These are phyloP conservation scores for Erinaceus europaeus DNA, from an alignment of 2,113 vertebrate genomes.

Conservation along the genomic window DNA sequence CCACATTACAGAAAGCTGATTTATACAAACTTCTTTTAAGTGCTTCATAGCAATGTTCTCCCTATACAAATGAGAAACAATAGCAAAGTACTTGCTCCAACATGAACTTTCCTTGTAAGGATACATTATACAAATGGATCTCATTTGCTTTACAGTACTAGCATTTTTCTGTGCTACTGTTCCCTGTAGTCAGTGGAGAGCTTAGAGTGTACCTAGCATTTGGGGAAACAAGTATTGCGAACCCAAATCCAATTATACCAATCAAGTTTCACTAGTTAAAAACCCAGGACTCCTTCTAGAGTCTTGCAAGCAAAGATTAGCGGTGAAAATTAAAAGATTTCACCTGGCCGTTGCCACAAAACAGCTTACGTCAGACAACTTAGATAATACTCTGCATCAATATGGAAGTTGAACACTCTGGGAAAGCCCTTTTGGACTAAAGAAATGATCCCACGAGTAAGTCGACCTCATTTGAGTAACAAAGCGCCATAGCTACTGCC, in stretches of 20 bases:
- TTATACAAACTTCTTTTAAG: constrained; percentile 36
- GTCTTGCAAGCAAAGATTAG: neutral
- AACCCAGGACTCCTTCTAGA: neutral
- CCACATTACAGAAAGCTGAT: neutral
- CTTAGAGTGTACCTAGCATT: neutral
- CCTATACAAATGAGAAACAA: constrained; percentile 46
- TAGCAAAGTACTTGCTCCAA: constrained; percentile 38
- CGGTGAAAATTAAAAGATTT: neutral
- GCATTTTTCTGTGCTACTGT: neutral
- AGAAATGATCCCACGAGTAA: neutral
- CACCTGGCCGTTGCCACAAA: neutral
- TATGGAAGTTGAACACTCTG: neutral
- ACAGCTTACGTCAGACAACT: neutral
- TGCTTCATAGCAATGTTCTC: constrained; percentile 40
- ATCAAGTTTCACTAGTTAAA: neutral
- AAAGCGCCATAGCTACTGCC: constrained; percentile 10
- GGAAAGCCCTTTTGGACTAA: neutral
- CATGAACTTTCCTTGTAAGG: constrained; percentile 14
- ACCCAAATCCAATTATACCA: neutral
- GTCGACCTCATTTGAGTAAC: neutral
- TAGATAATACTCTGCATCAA: neutral
- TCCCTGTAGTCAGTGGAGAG: neutral
- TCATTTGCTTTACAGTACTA: constrained; percentile 14
- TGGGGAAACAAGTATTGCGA: neutral
- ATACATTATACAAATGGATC: constrained; percentile 6